Percentiles rank a stretch among this genome's conserved stretches.
Evolutionary conservation across 2,797 vertebrate genomes (phyloP).

Genomic region (Pseudochirops corinnae): DNA sequence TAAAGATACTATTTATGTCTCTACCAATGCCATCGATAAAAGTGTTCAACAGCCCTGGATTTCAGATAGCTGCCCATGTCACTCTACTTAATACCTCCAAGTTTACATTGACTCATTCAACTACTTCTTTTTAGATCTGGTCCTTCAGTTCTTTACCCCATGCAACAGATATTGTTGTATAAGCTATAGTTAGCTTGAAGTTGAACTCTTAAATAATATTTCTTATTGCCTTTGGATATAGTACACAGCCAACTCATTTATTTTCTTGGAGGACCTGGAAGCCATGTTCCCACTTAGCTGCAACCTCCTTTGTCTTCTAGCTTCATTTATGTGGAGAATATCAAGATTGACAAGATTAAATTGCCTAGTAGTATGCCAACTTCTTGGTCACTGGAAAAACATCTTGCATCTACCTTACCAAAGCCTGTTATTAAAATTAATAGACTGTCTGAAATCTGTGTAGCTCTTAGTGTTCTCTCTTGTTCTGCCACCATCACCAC

Average conservation of each 20-base stretch:
- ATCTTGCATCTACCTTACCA: background rate
- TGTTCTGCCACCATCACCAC: background rate
- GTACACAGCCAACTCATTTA: background rate
- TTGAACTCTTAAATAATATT: background rate
- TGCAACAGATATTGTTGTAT: background rate
- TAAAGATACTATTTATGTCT: background rate
- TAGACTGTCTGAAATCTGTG: background rate
- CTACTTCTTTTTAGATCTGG: background rate
- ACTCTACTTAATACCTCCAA: background rate
- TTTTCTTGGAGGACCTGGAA: background rate
- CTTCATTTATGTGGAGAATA: background rate
- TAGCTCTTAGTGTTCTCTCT: background rate
- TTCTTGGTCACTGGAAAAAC: background rate
- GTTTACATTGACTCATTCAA: background rate
- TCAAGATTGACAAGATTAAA: background rate
- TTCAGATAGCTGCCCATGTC: background rate
- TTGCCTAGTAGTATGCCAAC: background rate
- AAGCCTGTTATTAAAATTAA: background rate
- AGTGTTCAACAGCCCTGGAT: background rate
- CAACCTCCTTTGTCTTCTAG: background rate
- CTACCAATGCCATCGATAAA: background rate
- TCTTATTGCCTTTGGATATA: background rate
- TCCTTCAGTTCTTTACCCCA: background rate
- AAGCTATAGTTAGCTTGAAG: background rate
- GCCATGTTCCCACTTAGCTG: background rate